Percentiles rank a stretch among this genome's conserved stretches.
These are phyloP conservation scores for Parapsyche elsis DNA, from an alignment of 1,140 invertebrate genomes.

Conservation along the genomic window DNA sequence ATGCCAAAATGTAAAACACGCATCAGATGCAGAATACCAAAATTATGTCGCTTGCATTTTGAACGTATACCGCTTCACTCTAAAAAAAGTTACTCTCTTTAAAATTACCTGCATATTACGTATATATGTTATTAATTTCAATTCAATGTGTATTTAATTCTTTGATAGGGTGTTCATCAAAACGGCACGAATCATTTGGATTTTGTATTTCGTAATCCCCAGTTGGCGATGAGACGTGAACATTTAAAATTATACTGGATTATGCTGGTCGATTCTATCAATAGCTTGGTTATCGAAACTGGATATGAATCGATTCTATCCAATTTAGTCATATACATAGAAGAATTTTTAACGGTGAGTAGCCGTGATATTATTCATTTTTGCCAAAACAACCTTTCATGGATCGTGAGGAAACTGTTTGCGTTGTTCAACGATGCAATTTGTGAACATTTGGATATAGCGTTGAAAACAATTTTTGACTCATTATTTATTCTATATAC, in stretches of 20 bases:
- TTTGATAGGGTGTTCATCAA: not conserved
- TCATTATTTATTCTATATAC: conserved; percentile 33
- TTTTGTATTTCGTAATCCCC: not conserved
- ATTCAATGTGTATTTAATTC: not conserved
- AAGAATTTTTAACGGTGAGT: conserved; percentile 18
- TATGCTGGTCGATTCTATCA: conserved; percentile 39
- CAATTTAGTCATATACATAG: conserved; percentile 20
- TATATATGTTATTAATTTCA: conserved; percentile 26
- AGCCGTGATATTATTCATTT: conserved; percentile 27
- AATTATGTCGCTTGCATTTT: conserved; percentile 41
- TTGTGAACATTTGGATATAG: conserved; percentile 9
- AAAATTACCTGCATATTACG: conserved; percentile 19
- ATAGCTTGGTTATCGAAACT: not conserved
- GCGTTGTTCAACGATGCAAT: conserved; percentile 17
- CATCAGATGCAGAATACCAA: conserved; percentile 26
- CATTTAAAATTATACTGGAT: conserved; percentile 46
- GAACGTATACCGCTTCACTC: conserved; percentile 35
- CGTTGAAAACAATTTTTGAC: conserved; percentile 31
- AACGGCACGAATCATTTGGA: not conserved
- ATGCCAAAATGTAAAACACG: conserved; percentile 28
- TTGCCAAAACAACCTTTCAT: conserved; percentile 44
- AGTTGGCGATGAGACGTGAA: conserved; percentile 30
- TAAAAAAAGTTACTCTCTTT: conserved; percentile 48
- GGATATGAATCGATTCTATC: not conserved
- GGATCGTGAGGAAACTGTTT: conserved; percentile 46